Conservation (phyloP, 2,888 invertebrate species). For the Yponomeuta plumbellus region DNA sequence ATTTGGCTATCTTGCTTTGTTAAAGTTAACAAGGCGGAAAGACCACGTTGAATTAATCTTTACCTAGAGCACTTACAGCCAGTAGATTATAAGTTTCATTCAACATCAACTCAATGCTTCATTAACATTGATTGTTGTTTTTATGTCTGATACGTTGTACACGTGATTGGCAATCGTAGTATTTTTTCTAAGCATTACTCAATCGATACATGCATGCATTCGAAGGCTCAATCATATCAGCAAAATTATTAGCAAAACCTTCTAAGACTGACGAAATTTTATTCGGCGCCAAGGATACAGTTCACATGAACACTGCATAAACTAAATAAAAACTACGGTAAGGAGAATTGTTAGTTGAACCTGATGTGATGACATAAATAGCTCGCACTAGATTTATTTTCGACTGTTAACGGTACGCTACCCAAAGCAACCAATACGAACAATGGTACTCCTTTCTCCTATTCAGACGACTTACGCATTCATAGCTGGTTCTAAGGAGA, state of each 20-base stretch:
- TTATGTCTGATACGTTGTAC: background rate
- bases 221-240: too few relatives aligned
- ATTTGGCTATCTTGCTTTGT: background rate
- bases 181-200: background rate
- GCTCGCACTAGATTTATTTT: slow-evolving; percentile 33
- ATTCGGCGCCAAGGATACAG: background rate
- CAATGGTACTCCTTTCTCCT: slow-evolving; percentile 38
- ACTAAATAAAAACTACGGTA: background rate
- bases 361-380: slow-evolving; percentile 25
- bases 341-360: background rate
- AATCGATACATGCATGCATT: too few relatives aligned
- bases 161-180: background rate
- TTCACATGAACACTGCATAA: background rate
- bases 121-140: background rate
- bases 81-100: background rate
- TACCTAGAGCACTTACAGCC: background rate
- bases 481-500: slow-evolving; percentile 23
- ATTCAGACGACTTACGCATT: slow-evolving; percentile 28
- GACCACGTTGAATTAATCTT: background rate
- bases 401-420: slow-evolving; percentile 38
- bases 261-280: too few relatives aligned
- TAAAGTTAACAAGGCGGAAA: background rate
- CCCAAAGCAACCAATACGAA: slow-evolving; percentile 30
- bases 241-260: too few relatives aligned
- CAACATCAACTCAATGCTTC: background rate